Evolutionary conservation across 1,140 invertebrate species (phyloP).

Genomic region (Conus betulinus): DNA sequence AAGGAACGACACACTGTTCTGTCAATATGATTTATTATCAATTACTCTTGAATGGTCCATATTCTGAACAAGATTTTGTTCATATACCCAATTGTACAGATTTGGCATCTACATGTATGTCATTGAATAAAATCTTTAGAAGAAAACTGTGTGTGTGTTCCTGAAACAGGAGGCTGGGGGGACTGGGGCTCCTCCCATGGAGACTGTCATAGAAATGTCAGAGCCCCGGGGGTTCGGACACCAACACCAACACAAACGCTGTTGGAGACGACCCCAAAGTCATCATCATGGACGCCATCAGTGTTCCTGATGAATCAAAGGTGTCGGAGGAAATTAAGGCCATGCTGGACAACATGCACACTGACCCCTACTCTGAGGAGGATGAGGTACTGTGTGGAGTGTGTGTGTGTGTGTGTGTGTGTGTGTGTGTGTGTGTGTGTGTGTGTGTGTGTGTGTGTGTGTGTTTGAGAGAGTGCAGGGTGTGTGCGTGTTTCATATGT

Average conservation of each 20-base stretch:
- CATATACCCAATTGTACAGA: too few relatives aligned
- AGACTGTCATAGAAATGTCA: background rate
- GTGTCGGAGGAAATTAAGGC: slow-evolving; percentile 48
- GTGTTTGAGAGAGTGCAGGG: too few relatives aligned
- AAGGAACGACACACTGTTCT: too few relatives aligned
- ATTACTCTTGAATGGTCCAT: too few relatives aligned
- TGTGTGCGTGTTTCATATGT: background rate
- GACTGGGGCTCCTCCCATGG: slow-evolving; percentile 2
- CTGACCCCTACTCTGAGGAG: slow-evolving; percentile 71
- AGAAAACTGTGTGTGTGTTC: too few relatives aligned
- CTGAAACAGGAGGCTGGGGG: background rate
- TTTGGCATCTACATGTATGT: too few relatives aligned
- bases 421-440: background rate
- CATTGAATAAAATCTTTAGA: too few relatives aligned
- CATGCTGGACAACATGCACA: slow-evolving; percentile 59
- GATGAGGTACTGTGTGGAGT: slow-evolving; percentile 65
- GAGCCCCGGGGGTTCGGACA: background rate
- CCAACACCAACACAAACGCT: background rate
- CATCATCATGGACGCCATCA: slow-evolving; percentile 51
- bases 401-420: slow-evolving; percentile 15
- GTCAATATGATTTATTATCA: too few relatives aligned
- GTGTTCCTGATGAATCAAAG: slow-evolving; percentile 53
- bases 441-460: slow-evolving; percentile 1
- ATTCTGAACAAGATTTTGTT: too few relatives aligned
- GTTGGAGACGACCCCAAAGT: background rate